Base-by-base conservation (phyloP, 2,113 vertebrate genomes). In the Galeopterus variegatus region DNA sequence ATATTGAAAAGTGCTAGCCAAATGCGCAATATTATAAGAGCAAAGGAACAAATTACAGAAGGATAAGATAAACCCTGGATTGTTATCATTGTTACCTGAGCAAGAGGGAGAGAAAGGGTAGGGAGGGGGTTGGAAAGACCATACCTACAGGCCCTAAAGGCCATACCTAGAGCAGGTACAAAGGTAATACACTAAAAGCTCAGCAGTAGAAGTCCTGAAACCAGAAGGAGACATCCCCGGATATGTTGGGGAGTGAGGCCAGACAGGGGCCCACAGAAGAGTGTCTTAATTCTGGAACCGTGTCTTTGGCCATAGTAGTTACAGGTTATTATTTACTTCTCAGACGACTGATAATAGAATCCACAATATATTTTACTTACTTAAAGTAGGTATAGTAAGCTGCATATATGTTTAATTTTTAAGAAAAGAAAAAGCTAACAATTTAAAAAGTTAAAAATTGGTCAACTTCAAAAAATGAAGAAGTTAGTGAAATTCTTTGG, bases 321-420 rank as follows among this genome's bases (percentile, higher is more conserved):
- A 31, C 31, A 58, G 23, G 8, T 67, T 52, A 9, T 81, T 77
- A 31, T 65, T 54, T 88, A 52, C 79, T 80, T 90, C 50, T 80
- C 72, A 65, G 31, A 84, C 65, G 65, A 75, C 50, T 36, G 14
- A 26, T 81, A 36, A 52, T 81, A 75, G 11, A 86, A 48, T 26
- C 54, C 64, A 88, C 15, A 62, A 72, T 79, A 36, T 64, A 86
- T 87, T 75, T 92, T 75, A 58, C 31, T 90, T 31, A 93, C 54
- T 79, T 64, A 58, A 91, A 75, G 41, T 73, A 90, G 18, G 5
- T 64, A 86, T 64, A 80, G 9, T 64, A 81, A 15, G 86, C 58
- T 67, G 17, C 21, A 58, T 88, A 23, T 73, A 48, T 54, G 12
- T 80, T 80, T 12, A 58, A 28, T 73, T 87, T 92, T 81, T 91